Evolutionary conservation across 2,113 vertebrate genomes (phyloP).

Genomic region (Oncorhynchus kisutch): DNA sequence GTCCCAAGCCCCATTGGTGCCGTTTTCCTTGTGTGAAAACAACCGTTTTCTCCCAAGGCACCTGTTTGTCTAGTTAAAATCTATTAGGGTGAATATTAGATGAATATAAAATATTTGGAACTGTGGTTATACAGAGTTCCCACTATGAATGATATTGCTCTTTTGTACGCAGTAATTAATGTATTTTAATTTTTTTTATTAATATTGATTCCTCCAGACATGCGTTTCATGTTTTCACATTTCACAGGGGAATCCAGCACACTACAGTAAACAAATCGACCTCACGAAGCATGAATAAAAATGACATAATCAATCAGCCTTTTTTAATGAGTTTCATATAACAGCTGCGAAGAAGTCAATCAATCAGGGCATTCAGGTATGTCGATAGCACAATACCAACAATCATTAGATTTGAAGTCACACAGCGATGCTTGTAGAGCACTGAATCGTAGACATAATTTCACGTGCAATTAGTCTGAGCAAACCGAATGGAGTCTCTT

Average conservation of each 20-base stretch:
- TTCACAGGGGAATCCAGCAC: constrained; percentile 3
- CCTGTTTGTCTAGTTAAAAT: background rate
- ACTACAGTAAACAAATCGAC: constrained; percentile 20
- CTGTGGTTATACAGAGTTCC: background rate
- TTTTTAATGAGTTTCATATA: constrained; percentile 41
- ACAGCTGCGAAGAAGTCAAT: constrained; percentile 15
- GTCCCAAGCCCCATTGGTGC: constrained; percentile 25
- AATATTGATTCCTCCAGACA: background rate
- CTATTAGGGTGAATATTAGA: no score
- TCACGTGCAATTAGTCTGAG: constrained; percentile 3
- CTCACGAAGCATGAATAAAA: constrained; percentile 18
- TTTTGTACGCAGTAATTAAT: background rate
- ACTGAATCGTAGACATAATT: background rate
- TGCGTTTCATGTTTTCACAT: background rate
- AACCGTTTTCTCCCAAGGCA: background rate
- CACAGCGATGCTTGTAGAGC: constrained; percentile 4
- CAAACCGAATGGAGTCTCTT: background rate
- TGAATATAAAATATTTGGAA: no score
- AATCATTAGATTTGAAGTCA: constrained; percentile 4
- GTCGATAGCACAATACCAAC: constrained; percentile 10
- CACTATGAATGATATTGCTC: background rate
- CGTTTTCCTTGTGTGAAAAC: constrained; percentile 29
- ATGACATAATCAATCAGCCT: constrained; percentile 17
- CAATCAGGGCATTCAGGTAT: constrained; percentile 4
- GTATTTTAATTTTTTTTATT: no score